These are phyloP conservation scores for Pipistrellus nathusii DNA, from an alignment of 2,797 vertebrate genomes.

Conservation along the genomic window DNA sequence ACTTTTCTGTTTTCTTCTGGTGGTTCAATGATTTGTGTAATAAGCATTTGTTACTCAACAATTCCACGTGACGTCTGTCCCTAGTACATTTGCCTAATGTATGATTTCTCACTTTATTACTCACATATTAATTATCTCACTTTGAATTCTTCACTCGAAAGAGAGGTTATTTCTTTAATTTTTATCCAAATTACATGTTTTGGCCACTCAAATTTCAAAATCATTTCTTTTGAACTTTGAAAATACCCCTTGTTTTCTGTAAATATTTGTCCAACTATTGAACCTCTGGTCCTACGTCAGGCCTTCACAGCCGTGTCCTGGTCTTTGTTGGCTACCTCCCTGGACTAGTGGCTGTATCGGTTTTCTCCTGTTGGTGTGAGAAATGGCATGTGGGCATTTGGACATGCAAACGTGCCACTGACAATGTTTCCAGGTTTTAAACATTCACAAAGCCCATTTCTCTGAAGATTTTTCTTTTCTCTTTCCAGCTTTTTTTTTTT, in stretches of 20 bases:
- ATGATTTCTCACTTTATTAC: neutral
- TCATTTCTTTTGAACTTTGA: neutral
- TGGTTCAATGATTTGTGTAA: neutral
- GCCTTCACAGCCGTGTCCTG: neutral
- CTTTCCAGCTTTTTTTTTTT: neutral
- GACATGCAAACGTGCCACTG: neutral
- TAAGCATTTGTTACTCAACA: neutral
- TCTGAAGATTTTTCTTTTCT: neutral
- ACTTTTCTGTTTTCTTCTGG: neutral
- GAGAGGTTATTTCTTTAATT: slow-evolving; percentile 4
- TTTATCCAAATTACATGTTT: neutral
- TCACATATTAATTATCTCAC: neutral
- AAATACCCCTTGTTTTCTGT: neutral
- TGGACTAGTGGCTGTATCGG: neutral
- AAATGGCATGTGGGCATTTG: neutral
- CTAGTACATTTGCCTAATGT: neutral
- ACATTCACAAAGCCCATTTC: neutral
- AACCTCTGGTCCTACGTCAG: neutral
- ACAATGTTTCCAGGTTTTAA: neutral
- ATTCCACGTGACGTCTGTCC: neutral
- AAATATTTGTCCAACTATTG: neutral
- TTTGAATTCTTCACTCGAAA: neutral
- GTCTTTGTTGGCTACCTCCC: neutral
- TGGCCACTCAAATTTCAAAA: neutral
- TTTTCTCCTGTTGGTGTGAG: neutral